A percentile compares a stretch with the other conserved stretches of the same genome.
These are phyloP conservation scores for Athetis lepigone DNA, from an alignment of 2,888 invertebrate genomes.

Conservation along the genomic window DNA sequence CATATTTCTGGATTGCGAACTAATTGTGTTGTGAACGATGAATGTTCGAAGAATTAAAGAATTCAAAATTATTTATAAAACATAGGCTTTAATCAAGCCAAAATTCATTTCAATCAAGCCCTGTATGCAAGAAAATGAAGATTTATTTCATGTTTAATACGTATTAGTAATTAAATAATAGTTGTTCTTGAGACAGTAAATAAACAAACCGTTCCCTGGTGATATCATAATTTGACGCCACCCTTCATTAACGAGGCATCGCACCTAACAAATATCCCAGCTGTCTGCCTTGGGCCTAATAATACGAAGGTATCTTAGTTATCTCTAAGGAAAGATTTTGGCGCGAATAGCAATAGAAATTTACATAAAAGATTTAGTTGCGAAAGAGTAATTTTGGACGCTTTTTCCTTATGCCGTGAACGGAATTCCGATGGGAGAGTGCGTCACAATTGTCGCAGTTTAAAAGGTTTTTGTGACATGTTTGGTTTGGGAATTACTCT, in stretches of 20 bases:
- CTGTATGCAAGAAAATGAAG: too few relatives aligned
- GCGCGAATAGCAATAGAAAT: slow-evolving; percentile 61
- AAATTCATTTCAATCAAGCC: too few relatives aligned
- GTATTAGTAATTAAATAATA: too few relatives aligned
- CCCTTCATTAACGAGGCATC: not conserved
- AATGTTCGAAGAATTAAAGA: too few relatives aligned
- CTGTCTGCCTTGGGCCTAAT: slow-evolving; percentile 4
- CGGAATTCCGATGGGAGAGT: slow-evolving; percentile 46
- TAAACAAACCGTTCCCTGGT: too few relatives aligned
- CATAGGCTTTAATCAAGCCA: too few relatives aligned
- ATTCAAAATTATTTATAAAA: too few relatives aligned
- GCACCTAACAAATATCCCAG: not conserved
- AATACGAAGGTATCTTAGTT: slow-evolving; percentile 44
- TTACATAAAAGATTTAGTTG: slow-evolving; percentile 65
- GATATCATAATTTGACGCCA: too few relatives aligned
- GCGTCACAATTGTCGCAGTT: slow-evolving; percentile 35
- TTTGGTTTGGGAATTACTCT: slow-evolving; percentile 21
- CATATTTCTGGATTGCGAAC: too few relatives aligned
- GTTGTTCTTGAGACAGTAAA: too few relatives aligned
- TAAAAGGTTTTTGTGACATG: slow-evolving; percentile 12
- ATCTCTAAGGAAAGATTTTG: slow-evolving; percentile 60
- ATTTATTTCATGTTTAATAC: too few relatives aligned
- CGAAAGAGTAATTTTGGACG: slow-evolving; percentile 53
- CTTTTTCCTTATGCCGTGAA: slow-evolving; percentile 56
- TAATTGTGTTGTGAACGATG: too few relatives aligned